phyloP scores from a whole-genome alignment of 2,888 invertebrate species.

The Drosophila barbarae region DNA sequence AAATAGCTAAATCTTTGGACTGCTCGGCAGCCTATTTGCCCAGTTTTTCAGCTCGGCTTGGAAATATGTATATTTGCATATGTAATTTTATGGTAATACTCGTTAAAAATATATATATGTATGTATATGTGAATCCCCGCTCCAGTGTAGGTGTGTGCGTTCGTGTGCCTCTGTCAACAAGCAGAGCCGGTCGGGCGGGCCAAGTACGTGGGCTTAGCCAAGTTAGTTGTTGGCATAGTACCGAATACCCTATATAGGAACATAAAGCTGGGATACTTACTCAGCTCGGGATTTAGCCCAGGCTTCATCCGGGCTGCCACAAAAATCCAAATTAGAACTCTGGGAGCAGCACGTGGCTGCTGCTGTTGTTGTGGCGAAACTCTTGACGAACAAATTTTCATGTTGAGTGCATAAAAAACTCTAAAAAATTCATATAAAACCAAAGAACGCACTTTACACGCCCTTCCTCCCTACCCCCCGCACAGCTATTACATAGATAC shows the following conservation, averaged over 20 bases:
- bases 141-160: constrained; percentile 7
- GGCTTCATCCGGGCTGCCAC: background rate
- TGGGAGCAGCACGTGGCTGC: constrained; percentile 55
- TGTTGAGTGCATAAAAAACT: constrained; percentile 74
- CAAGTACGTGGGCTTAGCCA: constrained; percentile 43
- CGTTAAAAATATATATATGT: constrained; percentile 65
- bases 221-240: constrained; percentile 53
- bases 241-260: constrained; percentile 16
- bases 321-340: constrained; percentile 58
- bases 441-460: constrained; percentile 74
- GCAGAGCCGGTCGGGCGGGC: constrained; percentile 25
- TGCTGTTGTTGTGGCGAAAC: constrained; percentile 55
- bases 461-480: constrained; percentile 36
- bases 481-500: constrained; percentile 31
- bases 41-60: constrained; percentile 25
- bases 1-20: constrained; percentile 68
- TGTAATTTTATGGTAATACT: constrained; percentile 74
- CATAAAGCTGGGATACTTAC: constrained; percentile 27
- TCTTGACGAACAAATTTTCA: constrained; percentile 69
- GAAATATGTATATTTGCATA: constrained; percentile 71
- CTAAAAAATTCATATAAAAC: constrained; percentile 73
- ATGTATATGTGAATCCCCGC: constrained; percentile 46
- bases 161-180: constrained; percentile 24
- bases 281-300: constrained; percentile 6
- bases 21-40: constrained; percentile 18